Base-by-base conservation (phyloP, 2,888 invertebrate species). In the Rugalucina vietnamica region DNA sequence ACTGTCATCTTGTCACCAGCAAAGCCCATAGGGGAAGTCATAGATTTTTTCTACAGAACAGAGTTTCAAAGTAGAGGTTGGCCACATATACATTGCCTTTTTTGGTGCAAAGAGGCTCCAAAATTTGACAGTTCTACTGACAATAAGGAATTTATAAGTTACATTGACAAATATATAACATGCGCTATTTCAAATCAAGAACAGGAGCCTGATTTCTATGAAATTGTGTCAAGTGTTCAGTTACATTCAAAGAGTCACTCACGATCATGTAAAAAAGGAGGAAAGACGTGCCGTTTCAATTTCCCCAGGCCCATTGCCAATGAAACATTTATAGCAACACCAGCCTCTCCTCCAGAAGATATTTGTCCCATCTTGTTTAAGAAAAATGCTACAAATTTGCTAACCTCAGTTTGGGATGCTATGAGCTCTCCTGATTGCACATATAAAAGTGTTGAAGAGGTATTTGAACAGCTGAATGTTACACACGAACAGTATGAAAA, bases 241-340 rank as follows among this genome's bases (percentile, higher is more conserved):
- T 81, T 77, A 71, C 87, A 87, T 54, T 78, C 79, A n/a, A 81
- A 81, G 69, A 73, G 57, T 1, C 88, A 88, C 71, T 84, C 88
- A 49, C 78, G 69, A n/a, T 72, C 82, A 12, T 87, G 87, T 73
- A 81, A 74, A 74, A 87, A 85, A 36, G 60, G 57, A 76, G 73
- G 79, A 43, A 82, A 70, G 27, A 37, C 27, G 1, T 87, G 85
- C 43, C 76, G 87, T 69, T 87, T 87, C 36, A 60, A 70, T 32
- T 87, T 85, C 65, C 85, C 85, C 29, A 75, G 75, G 29, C 85
- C 85, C 39, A 70, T 81, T 39, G 76, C 78, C 36, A 32, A 34
- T 10, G 14, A 36, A 18, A 87, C 84, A 32, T 72, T 84, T 43
- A 50, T 86, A 24, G 36, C 76, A 24, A 36, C 50, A 49, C 77